These are phyloP conservation scores for Pogoniulus pusillus DNA, from an alignment of 2,797 vertebrate species.

Conservation along the genomic window DNA sequence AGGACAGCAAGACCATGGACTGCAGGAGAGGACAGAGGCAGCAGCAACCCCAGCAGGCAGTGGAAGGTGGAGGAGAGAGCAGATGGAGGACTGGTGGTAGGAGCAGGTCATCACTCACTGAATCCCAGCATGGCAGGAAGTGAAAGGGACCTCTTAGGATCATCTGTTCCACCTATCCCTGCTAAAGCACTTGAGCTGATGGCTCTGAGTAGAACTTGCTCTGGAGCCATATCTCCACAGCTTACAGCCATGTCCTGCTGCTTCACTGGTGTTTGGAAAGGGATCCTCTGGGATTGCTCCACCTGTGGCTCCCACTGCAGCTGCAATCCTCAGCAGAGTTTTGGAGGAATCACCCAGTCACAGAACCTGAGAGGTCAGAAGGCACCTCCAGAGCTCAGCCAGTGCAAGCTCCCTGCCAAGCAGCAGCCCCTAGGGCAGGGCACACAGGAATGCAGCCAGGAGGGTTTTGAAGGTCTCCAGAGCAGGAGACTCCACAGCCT, in stretches of 20 bases:
- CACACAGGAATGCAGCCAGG: too few species aligned
- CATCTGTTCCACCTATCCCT: too few species aligned
- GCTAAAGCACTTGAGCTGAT: neutral
- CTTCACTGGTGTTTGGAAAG: neutral
- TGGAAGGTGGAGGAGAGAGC: neutral
- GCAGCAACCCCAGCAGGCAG: neutral
- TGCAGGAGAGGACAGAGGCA: neutral
- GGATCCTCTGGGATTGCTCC: neutral
- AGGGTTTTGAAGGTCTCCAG: too few species aligned
- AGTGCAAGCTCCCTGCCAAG: too few species aligned
- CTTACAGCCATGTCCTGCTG: neutral
- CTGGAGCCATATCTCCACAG: neutral
- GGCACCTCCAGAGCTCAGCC: too few species aligned
- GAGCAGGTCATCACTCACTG: neutral
- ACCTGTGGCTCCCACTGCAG: neutral
- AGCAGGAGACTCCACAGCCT: too few species aligned
- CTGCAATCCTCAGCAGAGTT: neutral
- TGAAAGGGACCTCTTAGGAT: too few species aligned
- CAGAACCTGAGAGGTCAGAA: too few species aligned
- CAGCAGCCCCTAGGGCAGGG: too few species aligned
- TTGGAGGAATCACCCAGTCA: too few species aligned
- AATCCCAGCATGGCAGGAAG: too few species aligned
- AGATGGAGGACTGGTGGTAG: neutral
- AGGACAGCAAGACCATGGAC: neutral
- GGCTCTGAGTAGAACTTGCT: neutral